These are phyloP conservation scores for Apocrypta bakeri DNA, from an alignment of 1,140 invertebrate species.

Conservation along the genomic window DNA sequence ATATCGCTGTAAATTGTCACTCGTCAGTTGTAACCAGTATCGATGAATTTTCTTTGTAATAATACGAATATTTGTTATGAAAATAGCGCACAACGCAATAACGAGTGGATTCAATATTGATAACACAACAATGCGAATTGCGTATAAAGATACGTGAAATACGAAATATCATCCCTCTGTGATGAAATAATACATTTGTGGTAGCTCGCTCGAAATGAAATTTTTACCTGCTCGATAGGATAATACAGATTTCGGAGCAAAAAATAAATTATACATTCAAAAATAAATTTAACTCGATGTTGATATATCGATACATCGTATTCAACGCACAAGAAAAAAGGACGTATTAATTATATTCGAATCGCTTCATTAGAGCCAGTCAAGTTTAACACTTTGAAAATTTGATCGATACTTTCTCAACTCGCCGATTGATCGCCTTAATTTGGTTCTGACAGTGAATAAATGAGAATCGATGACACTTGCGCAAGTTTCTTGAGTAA, in stretches of 20 bases:
- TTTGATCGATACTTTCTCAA: constrained; percentile 12
- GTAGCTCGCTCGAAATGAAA: not conserved
- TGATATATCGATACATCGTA: not conserved
- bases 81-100: no score
- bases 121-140: not conserved
- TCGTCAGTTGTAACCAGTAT: no score
- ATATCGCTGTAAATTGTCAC: no score
- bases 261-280: no score
- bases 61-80: not conserved
- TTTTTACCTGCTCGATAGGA: no score
- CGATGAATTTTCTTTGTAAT: not conserved
- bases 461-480: constrained; percentile 35
- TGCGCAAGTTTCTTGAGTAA: constrained; percentile 15
- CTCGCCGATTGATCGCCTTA: constrained; percentile 10
- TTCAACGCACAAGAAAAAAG: not conserved
- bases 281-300: not conserved
- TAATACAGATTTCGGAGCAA: no score
- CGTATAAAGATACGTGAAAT: not conserved
- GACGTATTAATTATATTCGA: constrained; percentile 4
- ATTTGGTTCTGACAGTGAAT: constrained; percentile 25
- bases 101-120: not conserved
- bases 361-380: not conserved
- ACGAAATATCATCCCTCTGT: not conserved
- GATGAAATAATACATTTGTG: not conserved
- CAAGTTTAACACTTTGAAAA: not conserved